Evolutionary conservation across 2,888 invertebrate species (phyloP).

Genomic region (Pimpla rufipes): DNA sequence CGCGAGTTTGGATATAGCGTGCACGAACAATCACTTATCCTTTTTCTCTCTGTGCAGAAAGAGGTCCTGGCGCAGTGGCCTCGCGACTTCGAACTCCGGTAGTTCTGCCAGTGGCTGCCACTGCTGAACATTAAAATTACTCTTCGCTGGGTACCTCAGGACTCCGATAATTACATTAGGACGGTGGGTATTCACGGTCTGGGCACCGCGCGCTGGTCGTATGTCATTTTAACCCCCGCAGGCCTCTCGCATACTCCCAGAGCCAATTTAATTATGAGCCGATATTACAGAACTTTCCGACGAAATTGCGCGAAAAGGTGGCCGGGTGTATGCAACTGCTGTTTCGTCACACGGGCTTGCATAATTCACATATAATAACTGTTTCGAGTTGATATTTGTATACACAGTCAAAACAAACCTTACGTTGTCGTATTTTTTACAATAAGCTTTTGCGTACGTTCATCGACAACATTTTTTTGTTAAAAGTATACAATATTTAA

Average conservation of each 20-base stretch:
- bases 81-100: neutral
- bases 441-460: too few relatives aligned
- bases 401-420: too few relatives aligned
- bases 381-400: neutral
- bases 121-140: slow-evolving; percentile 68
- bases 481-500: too few relatives aligned
- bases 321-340: slow-evolving; percentile 13
- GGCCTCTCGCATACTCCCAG: neutral
- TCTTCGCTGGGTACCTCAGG: slow-evolving; percentile 55
- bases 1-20: slow-evolving; percentile 49
- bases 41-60: slow-evolving; percentile 1
- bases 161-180: slow-evolving; percentile 66
- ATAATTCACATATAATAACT: neutral
- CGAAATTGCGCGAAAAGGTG: slow-evolving; percentile 52
- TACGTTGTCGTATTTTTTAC: too few relatives aligned
- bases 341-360: neutral
- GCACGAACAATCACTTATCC: slow-evolving; percentile 36
- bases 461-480: too few relatives aligned
- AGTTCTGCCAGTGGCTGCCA: slow-evolving; percentile 7
- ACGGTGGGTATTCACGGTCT: slow-evolving; percentile 44
- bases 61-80: slow-evolving; percentile 11
- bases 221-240: slow-evolving; percentile 21
- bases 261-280: slow-evolving; percentile 60
- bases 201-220: slow-evolving; percentile 16
- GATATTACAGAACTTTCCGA: slow-evolving; percentile 52